phyloP scores from a whole-genome alignment of 1,140 invertebrate species.

The Palaemon carinicauda region DNA sequence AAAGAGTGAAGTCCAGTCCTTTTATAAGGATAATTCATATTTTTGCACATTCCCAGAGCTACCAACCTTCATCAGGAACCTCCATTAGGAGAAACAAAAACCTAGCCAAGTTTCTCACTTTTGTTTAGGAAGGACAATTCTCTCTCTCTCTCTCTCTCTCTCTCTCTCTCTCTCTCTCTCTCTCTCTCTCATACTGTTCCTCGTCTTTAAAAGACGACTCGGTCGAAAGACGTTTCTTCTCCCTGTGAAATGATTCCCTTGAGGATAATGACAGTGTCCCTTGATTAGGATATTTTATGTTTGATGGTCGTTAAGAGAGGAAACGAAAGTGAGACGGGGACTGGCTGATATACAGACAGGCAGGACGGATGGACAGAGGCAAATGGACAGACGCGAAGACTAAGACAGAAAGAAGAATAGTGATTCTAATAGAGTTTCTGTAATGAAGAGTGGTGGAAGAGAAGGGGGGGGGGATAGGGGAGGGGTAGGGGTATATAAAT shows the following conservation, averaged over 20 bases:
- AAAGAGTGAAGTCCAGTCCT: too few relatives aligned
- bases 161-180: not conserved
- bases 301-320: not conserved
- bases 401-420: too few relatives aligned
- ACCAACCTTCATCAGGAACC: too few relatives aligned
- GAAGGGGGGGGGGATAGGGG: not conserved
- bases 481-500: not conserved
- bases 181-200: conserved; percentile 7
- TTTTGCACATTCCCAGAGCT: too few relatives aligned
- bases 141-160: not conserved
- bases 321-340: not conserved
- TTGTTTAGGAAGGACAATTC: too few relatives aligned
- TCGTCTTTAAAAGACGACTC: not conserved
- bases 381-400: too few relatives aligned
- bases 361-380: not conserved
- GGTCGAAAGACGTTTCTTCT: not conserved
- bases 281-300: too few relatives aligned
- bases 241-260: not conserved
- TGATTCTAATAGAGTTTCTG: too few relatives aligned
- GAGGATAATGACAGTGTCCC: too few relatives aligned
- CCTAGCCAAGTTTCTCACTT: too few relatives aligned
- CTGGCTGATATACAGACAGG: not conserved
- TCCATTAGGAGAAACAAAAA: too few relatives aligned
- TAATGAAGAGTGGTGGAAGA: not conserved
- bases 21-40: too few relatives aligned